These are phyloP conservation scores for Macaria notata DNA, from an alignment of 2,888 invertebrate genomes.

Conservation along the genomic window DNA sequence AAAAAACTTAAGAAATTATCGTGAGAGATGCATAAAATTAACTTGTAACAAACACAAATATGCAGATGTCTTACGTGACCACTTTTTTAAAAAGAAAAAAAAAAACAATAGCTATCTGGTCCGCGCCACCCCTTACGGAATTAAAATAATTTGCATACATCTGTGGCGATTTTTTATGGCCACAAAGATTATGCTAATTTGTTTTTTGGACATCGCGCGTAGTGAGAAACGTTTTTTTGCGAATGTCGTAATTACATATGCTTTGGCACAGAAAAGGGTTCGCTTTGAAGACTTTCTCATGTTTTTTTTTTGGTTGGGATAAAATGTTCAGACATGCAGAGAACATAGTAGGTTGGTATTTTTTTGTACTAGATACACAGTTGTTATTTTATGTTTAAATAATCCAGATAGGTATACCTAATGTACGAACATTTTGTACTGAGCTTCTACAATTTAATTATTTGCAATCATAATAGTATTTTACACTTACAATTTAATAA, in stretches of 20 bases:
- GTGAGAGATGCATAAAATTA: constrained; percentile 74
- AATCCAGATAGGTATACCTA: too few species aligned
- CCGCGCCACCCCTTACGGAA: constrained; percentile 55
- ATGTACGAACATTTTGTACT: too few species aligned
- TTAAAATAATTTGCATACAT: constrained; percentile 69
- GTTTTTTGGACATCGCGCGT: constrained; percentile 72
- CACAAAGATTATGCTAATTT: constrained; percentile 71
- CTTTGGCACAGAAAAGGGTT: constrained; percentile 37
- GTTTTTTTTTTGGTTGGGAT: constrained; percentile 20
- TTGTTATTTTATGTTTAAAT: too few species aligned
- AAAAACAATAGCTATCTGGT: constrained; percentile 54
- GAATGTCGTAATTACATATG: constrained; percentile 44
- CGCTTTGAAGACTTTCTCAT: constrained; percentile 41
- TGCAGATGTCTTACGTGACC: constrained; percentile 69
- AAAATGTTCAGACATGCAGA: too few species aligned
- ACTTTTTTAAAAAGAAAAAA: constrained; percentile 62
- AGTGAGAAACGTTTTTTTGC: constrained; percentile 52
- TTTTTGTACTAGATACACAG: too few species aligned
- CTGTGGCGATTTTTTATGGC: constrained; percentile 72
- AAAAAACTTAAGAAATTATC: constrained; percentile 51
- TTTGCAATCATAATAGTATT: too few species aligned
- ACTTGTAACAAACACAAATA: constrained; percentile 50
- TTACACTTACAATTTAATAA: too few species aligned
- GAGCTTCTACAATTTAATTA: too few species aligned
- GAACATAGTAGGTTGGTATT: not conserved